Base-by-base conservation (phyloP, 2,797 vertebrate genomes). In the Phoebastria nigripes region DNA sequence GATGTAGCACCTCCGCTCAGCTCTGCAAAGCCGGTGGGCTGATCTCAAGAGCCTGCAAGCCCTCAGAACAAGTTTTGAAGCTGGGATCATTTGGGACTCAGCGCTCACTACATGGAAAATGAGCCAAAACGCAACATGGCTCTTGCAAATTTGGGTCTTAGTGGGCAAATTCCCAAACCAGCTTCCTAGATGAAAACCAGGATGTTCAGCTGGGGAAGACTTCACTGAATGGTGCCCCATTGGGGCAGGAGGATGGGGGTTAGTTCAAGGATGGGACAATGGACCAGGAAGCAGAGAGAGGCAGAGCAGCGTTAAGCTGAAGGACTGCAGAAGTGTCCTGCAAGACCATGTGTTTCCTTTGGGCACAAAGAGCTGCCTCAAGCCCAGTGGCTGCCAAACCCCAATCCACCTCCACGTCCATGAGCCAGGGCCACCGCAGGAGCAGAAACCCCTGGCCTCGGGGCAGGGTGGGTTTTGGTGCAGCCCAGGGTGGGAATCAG, bases 1-100 rank as follows among this genome's bases (percentile, higher is more conserved):
- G 35, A 3, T 8, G 12, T 1, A 42, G 58, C 54, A 65, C 35
- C 39, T 87, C 67, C 0, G 0, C 17, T 35, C 42, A 86, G 55
- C 73, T 89, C 87, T 70, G 35, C 71, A 85, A 62, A 76, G 28
- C 42, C 33, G 8, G 6, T 14, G 39, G 66, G 73, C 31, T 26
- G 15, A 58, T 79, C 44, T 77, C 37, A 74, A 47, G 51, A 55
- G 33, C 17, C 78, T 84, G 41, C 44, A 31, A 63, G 24, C 39
- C 49, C 31, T 47, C 17, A 4, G 26, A 42, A 21, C 31, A 49
- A 28, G n/a, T 67, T 82, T 29, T 69, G 28, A 84, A 44, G 44
- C 16, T 59, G 49, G 21, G 20, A 66, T 58, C 21, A 22, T 54
- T 28, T 20, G 22, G 20, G 31, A 35, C 28, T 71, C 41, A 9